These are phyloP conservation scores for Altica lythri DNA, from an alignment of 2,888 invertebrate species.

Conservation along the genomic window DNA sequence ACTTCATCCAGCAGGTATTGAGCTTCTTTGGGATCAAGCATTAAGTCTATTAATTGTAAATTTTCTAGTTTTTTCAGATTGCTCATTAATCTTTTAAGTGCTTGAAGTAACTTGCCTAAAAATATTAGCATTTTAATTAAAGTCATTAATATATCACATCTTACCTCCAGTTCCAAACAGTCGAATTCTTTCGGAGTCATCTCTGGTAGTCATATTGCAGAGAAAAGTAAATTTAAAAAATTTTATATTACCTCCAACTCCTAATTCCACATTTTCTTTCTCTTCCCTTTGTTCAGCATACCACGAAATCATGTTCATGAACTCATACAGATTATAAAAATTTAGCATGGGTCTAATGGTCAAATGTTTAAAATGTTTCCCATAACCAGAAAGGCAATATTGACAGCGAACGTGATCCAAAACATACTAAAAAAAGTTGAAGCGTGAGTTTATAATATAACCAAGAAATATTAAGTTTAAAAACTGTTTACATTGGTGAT, in stretches of 20 bases:
- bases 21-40: conserved; percentile 73
- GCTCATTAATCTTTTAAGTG: conserved; percentile 69
- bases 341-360: conserved; percentile 75
- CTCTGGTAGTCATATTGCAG: conserved; percentile 70
- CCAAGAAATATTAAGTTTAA: too few relatives aligned
- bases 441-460: too few relatives aligned
- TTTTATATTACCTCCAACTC: conserved; percentile 64
- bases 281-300: conserved; percentile 64
- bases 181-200: conserved; percentile 65
- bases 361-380: conserved; percentile 67
- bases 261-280: conserved; percentile 50
- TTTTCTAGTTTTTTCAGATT: conserved; percentile 67
- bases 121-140: conserved; percentile 52
- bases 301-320: conserved; percentile 80
- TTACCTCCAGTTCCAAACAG: conserved; percentile 76
- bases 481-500: too few relatives aligned
- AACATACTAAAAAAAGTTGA: conserved; percentile 61
- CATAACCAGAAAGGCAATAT: conserved; percentile 70
- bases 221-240: conserved; percentile 74
- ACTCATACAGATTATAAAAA: conserved; percentile 82
- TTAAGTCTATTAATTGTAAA: conserved; percentile 73
- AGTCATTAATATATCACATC: conserved; percentile 18
- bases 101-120: conserved; percentile 41
- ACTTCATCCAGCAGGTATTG: conserved; percentile 74
- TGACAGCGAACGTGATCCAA: conserved; percentile 77